A percentile compares a stretch with the other conserved stretches of the same genome.
phyloP scores from a whole-genome alignment of 2,888 invertebrate species.

The Synanthedon vespiformis region DNA sequence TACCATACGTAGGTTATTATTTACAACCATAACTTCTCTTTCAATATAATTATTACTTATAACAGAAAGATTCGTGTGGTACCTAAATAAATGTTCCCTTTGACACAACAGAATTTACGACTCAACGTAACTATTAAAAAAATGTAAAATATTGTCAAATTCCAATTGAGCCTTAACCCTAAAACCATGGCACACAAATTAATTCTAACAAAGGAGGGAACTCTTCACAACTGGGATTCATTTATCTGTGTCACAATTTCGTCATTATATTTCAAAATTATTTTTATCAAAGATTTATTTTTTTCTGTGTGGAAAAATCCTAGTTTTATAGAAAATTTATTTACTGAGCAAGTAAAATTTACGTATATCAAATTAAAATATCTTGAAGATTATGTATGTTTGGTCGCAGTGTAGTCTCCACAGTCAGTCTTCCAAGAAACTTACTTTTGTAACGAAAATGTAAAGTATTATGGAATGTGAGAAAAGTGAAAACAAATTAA shows the following conservation, averaged over 20 bases:
- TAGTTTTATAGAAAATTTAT: conserved; percentile 31
- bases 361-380: conserved; percentile 39
- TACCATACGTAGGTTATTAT: too few relatives aligned
- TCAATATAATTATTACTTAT: too few relatives aligned
- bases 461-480: conserved; percentile 51
- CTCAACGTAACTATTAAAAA: conserved; percentile 4
- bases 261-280: conserved; percentile 13
- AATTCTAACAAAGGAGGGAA: conserved; percentile 66
- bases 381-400: conserved; percentile 39
- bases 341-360: conserved; percentile 53
- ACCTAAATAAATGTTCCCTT: conserved; percentile 1
- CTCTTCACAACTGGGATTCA: conserved; percentile 59
- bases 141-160: conserved; percentile 58
- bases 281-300: too few relatives aligned
- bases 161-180: conserved; percentile 52
- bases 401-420: conserved; percentile 51
- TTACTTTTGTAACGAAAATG: conserved; percentile 42
- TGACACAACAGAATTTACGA: neutral
- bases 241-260: conserved; percentile 25
- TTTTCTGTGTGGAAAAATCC: conserved; percentile 10
- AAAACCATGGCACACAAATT: conserved; percentile 66
- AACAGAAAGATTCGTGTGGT: too few relatives aligned
- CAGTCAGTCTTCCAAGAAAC: conserved; percentile 64
- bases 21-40: too few relatives aligned
- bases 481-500: conserved; percentile 20